Percentiles rank a stretch among this genome's conserved stretches.
These are phyloP conservation scores for Bombyx mandarina DNA, from an alignment of 1,140 invertebrate genomes.

Conservation along the genomic window DNA sequence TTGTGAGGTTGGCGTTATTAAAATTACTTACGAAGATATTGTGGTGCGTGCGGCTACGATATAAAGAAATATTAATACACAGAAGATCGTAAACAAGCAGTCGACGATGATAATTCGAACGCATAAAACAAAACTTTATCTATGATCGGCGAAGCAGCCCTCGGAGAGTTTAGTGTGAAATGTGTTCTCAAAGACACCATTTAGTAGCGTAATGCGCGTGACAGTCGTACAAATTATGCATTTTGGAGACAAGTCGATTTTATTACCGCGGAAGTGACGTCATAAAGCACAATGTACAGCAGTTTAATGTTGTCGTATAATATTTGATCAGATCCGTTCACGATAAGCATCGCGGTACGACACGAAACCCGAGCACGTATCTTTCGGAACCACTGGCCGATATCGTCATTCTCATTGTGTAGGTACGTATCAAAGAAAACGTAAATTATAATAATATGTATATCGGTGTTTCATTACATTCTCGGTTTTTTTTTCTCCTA, in stretches of 20 bases:
- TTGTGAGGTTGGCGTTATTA: constrained; percentile 10
- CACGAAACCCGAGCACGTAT: constrained; percentile 29
- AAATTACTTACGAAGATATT: constrained; percentile 10
- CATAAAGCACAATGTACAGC: constrained; percentile 59
- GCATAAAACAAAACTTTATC: constrained; percentile 66
- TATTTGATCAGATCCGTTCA: constrained; percentile 46
- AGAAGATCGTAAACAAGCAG: constrained; percentile 49
- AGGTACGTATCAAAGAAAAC: too few relatives aligned
- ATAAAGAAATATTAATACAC: constrained; percentile 61
- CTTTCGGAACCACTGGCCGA: too few relatives aligned
- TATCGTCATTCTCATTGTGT: too few relatives aligned
- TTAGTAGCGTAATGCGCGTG: constrained; percentile 64
- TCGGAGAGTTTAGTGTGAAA: constrained; percentile 61
- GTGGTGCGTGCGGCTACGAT: constrained; percentile 33
- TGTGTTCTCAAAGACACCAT: constrained; percentile 64
- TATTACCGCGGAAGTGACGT: constrained; percentile 66
- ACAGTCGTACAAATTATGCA: constrained; percentile 66
- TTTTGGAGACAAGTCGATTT: constrained; percentile 65
- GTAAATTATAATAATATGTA: too few relatives aligned
- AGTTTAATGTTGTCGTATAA: constrained; percentile 61
- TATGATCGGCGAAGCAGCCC: constrained; percentile 46
- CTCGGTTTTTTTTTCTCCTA: too few relatives aligned
- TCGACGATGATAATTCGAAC: constrained; percentile 56
- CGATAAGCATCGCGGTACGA: constrained; percentile 35
- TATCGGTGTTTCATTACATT: too few relatives aligned